Evolutionary conservation across 1,140 invertebrate genomes (phyloP), one percentile per base, ranked within the genome.

Genomic region (Danaus plexippus): DNA sequence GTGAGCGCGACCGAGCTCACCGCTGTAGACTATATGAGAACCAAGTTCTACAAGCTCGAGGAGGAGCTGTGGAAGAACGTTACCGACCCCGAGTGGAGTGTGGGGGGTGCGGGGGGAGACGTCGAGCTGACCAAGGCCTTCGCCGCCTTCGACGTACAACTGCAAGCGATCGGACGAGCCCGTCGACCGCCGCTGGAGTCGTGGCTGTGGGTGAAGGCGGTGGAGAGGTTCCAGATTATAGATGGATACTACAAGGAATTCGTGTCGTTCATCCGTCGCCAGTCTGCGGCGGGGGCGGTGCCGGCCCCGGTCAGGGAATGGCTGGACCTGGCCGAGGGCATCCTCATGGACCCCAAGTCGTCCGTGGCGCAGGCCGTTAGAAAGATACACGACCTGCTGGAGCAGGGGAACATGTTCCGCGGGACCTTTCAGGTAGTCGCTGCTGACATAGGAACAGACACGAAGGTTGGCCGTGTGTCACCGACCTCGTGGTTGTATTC

Each of bases 161-260:
- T 91, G 10, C 86, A 89, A 6, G 60, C 52, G 61, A 73, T 65
- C 22, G 22, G 44, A 85, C 54, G 71, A 76, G 11, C 48, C 77
- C 58, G 68, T 87, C 71, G 63, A 73, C 87, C 59, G 50, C 70
- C 13, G 50, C 88, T 59, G 77, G 75, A 85, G 0, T 74, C 90
- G 1, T 92, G 90, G 90, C 57, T 89, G 9, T 92, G 90, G 88
- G 83, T 79, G 6, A 84, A 85, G 22, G 79, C 88, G 1, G 74
- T 87, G 13, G 75, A 87, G 5, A 90, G 91, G 63, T 59, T 90
- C 50, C 75, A 80, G n/a, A 71, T 77, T 0, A 81, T 92, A 9
- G 88, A 90, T 41, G 88, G 88, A 0, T 69, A 91, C 9, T 93
- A 92, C 65, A 85, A 87, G 59, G 87, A 87, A 4, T 92, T 92